Evolutionary conservation across 2,113 vertebrate genomes (phyloP), one percentile per base, ranked within the genome.

Genomic region (Copsychus sechellarum): DNA sequence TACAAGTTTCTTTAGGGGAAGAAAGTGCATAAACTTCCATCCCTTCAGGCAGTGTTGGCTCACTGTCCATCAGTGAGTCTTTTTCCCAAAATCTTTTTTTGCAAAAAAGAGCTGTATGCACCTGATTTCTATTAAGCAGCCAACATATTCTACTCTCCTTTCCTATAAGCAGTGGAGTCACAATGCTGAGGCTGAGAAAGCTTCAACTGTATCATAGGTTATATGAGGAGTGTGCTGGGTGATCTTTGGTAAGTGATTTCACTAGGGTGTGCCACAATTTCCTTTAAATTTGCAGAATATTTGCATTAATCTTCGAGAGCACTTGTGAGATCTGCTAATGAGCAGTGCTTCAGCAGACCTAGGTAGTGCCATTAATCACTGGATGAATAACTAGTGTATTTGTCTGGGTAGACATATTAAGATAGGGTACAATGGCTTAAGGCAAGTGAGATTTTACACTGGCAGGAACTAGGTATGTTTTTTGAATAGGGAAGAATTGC

Each of bases 401-500:
- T 84, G 15, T 70, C 45, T 76, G 62, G 79, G 23, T 22, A 70
- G 54, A 53, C 50, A 47, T 34, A 58, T 66, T 77, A 61, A 86
- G 56, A 33, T 57, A 36, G 33, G 45, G 31, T 73, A 50, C n/a
- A 47, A 5, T 47, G 51, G 79, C 47, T 79, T 95, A 74, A 92
- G 12, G 29, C 14, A 17, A 78, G 33, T 77, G 47, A 83, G 45
- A 76, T 86, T 90, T 90, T 82, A 43, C 42, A 48, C n/a, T 72
- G 54, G 5, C 57, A 80, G 56, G 51, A 88, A 17, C 38, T 21
- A 21, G 61, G 25, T 43, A 33, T 3, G 6, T 89, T 88, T 96
- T 94, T 91, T 93, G 66, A 93, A 93, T 86, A 81, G 76, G 47
- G 88, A 85, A 57, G 25, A 83, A 77, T 86, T 86, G 85, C 74